phyloP scores from a whole-genome alignment of 1,140 invertebrate genomes.

The Helicoverpa armigera region DNA sequence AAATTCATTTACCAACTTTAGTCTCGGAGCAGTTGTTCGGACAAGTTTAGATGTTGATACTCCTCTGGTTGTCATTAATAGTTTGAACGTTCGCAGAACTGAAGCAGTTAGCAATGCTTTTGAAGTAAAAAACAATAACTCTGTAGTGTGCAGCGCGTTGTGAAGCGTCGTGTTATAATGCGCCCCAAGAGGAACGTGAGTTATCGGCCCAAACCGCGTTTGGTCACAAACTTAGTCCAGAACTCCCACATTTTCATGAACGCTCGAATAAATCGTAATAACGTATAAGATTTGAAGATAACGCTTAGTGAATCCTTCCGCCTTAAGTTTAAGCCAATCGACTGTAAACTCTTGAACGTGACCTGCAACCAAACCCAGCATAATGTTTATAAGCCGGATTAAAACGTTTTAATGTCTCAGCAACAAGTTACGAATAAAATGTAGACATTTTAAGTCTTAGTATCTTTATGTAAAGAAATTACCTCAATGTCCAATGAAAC shows the following conservation, averaged over 20 bases:
- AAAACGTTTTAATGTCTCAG: slow-evolving; percentile 28
- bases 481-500: slow-evolving; percentile 20
- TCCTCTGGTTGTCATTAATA: slow-evolving; percentile 43
- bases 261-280: slow-evolving; percentile 41
- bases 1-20: slow-evolving; percentile 30
- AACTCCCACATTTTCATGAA: slow-evolving; percentile 30
- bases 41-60: slow-evolving; percentile 38
- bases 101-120: not conserved
- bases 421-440: slow-evolving; percentile 44
- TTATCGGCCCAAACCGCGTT: slow-evolving; percentile 23
- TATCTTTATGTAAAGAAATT: slow-evolving; percentile 7
- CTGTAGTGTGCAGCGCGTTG: not conserved
- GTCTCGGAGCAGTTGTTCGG: slow-evolving; percentile 30
- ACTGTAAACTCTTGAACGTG: slow-evolving; percentile 37
- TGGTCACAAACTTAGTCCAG: slow-evolving; percentile 10
- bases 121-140: slow-evolving; percentile 14
- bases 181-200: slow-evolving; percentile 28
- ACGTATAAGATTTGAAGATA: slow-evolving; percentile 38
- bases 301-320: slow-evolving; percentile 39
- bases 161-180: slow-evolving; percentile 33
- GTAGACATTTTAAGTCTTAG: not conserved
- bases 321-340: slow-evolving; percentile 39
- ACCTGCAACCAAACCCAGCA: slow-evolving; percentile 14
- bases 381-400: slow-evolving; percentile 26
- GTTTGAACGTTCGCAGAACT: slow-evolving; percentile 21